Evolutionary conservation across 2,888 invertebrate species (phyloP).

Genomic region (Dioctria rufipes): DNA sequence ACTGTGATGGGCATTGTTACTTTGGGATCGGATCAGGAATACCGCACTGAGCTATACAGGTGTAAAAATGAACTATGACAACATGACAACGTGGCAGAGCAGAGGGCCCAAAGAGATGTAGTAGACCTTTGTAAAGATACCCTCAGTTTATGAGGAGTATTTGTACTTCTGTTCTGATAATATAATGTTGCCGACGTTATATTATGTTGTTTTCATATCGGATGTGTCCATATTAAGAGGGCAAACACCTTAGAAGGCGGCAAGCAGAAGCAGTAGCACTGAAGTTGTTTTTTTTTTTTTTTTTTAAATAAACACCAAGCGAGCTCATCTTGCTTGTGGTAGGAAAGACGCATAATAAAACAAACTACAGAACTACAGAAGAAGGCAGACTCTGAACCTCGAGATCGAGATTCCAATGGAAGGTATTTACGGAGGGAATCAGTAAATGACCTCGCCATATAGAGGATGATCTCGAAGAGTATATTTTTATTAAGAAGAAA

Average conservation of each 20-base stretch:
- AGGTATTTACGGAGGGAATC: constrained; percentile 26
- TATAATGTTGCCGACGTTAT: too few species aligned
- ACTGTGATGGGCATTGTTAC: too few species aligned
- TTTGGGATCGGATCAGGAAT: too few species aligned
- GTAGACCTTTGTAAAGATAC: not conserved
- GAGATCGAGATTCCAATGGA: not conserved
- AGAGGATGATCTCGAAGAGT: not conserved
- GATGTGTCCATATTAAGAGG: constrained; percentile 10
- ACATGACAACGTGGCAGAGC: too few species aligned
- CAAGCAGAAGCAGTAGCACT: too few species aligned
- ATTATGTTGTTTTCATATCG: too few species aligned
- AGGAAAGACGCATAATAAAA: not conserved
- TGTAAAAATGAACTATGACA: constrained; percentile 15
- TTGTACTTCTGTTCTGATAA: too few species aligned
- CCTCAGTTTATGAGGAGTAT: too few species aligned
- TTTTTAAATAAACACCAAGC: not conserved
- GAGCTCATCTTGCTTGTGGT: not conserved
- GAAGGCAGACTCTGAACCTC: too few species aligned
- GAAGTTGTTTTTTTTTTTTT: too few species aligned
- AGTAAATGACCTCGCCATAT: constrained; percentile 26
- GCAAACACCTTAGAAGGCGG: constrained; percentile 15
- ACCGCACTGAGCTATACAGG: not conserved
- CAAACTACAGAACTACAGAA: too few species aligned
- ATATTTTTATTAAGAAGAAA: too few species aligned
- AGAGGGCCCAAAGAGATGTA: not conserved